Conservation (phyloP, 92 coral and sea anemone genomes). For the Metridium senile region DNA sequence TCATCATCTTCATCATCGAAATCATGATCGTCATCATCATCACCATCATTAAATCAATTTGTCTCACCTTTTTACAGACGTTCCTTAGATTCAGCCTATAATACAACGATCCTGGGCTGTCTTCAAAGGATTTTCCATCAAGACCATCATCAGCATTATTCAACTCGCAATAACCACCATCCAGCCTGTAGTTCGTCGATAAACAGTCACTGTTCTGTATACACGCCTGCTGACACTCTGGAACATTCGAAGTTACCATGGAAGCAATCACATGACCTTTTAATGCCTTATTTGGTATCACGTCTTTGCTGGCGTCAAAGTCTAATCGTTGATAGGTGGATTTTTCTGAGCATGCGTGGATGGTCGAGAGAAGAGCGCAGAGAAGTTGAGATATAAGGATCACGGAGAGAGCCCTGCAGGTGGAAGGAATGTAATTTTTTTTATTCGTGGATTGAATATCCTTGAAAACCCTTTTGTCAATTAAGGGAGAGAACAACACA, state of each 20-base stretch:
- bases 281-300: not conserved
- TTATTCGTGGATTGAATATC: too few relatives aligned
- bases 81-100: not conserved
- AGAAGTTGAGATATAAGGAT: not conserved
- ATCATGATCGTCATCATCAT: not conserved
- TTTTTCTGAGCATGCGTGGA: not conserved
- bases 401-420: not conserved
- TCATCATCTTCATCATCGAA: too few relatives aligned
- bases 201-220: conserved; percentile 1
- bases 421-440: too few relatives aligned
- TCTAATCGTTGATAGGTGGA: not conserved
- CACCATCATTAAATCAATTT: not conserved
- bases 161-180: conserved; percentile 8
- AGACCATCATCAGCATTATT: conserved; percentile 4
- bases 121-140: not conserved
- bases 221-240: conserved; percentile 1
- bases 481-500: too few relatives aligned
- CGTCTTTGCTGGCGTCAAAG: not conserved
- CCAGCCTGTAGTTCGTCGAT: conserved; percentile 6
- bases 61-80: not conserved
- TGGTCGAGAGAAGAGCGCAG: not conserved
- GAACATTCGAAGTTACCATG: not conserved
- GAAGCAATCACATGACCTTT: conserved; percentile 6
- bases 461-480: too few relatives aligned
- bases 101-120: not conserved